Conservation (phyloP, 2,888 invertebrate genomes). For the Tuta absoluta region DNA sequence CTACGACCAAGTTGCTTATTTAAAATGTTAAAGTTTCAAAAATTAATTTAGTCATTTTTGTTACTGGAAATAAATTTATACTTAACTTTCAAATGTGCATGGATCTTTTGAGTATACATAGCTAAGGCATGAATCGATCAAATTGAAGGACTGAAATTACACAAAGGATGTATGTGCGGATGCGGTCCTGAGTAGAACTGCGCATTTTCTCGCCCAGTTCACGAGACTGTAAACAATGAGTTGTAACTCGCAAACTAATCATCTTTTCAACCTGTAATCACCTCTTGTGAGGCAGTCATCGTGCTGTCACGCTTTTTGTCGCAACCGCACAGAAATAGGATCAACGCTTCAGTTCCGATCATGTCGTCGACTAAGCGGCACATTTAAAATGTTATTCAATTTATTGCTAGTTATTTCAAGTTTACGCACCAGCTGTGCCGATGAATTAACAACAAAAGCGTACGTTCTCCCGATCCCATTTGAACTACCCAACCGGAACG, state of each 20-base stretch:
- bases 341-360: conserved; percentile 61
- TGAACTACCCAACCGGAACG: conserved; percentile 68
- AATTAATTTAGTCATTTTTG: too few species aligned
- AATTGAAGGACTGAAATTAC: background rate
- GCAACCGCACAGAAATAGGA: conserved; percentile 51
- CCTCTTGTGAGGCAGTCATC: conserved; percentile 58
- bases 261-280: conserved; percentile 65
- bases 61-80: too few species aligned
- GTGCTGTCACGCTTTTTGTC: conserved; percentile 62
- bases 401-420: conserved; percentile 43
- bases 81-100: too few species aligned
- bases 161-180: background rate
- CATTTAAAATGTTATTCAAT: conserved; percentile 73
- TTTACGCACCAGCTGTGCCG: conserved; percentile 38
- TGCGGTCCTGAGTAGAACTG: background rate
- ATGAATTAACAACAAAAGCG: conserved; percentile 45
- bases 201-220: conserved; percentile 31
- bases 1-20: too few species aligned
- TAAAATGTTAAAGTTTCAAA: too few species aligned
- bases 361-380: conserved; percentile 64
- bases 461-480: conserved; percentile 64
- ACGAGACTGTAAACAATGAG: conserved; percentile 51
- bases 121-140: background rate
- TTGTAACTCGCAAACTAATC: conserved; percentile 66
- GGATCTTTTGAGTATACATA: too few species aligned